phyloP scores from a whole-genome alignment of 2,888 invertebrate genomes.

The Nymphalis polychloros region DNA sequence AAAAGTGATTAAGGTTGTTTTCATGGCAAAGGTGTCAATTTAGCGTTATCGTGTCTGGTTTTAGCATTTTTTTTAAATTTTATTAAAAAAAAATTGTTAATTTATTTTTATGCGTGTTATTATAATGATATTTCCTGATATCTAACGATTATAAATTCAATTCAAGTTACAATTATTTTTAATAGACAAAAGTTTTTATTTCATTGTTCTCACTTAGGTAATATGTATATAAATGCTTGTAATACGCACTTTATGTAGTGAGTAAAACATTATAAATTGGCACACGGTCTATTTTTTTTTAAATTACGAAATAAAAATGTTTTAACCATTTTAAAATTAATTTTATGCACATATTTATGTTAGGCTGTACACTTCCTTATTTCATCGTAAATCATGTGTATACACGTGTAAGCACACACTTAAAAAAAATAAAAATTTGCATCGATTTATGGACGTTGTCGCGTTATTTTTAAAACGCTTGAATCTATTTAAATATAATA shows the following conservation, averaged over 20 bases:
- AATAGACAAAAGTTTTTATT: no score
- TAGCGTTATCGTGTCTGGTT: neutral
- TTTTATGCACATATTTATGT: constrained; percentile 20
- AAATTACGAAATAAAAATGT: no score
- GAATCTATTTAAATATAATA: neutral
- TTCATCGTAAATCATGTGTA: constrained; percentile 2
- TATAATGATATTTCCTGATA: no score
- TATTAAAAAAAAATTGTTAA: no score
- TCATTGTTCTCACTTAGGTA: no score
- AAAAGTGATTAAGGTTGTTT: constrained; percentile 42
- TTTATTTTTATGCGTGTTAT: no score
- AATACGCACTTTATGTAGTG: no score
- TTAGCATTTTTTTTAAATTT: neutral
- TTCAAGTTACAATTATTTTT: no score
- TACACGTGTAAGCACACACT: neutral
- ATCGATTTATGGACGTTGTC: neutral
- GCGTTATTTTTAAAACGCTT: neutral
- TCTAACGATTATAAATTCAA: no score
- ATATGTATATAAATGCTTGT: no score
- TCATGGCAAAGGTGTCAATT: neutral
- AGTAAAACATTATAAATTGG: no score
- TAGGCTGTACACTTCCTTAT: constrained; percentile 11
- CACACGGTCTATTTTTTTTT: no score
- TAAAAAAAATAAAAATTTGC: neutral
- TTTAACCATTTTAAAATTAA: neutral